Base-by-base conservation (phyloP, 2,113 vertebrate genomes). In the Amphiprion ocellaris region DNA sequence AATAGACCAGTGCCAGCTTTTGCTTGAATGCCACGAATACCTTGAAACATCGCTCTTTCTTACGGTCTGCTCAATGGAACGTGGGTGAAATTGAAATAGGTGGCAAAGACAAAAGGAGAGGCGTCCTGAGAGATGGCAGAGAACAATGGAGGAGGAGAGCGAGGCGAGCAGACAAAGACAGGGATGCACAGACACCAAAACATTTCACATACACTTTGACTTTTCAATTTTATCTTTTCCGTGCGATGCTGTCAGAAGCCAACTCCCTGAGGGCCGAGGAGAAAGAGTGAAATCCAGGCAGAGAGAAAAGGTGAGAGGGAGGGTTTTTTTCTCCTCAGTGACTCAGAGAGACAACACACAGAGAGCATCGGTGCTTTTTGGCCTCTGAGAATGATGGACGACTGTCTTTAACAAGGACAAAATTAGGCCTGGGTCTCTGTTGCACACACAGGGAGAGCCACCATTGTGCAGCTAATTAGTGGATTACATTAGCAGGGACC, bases 391-490 rank as follows among this genome's bases (percentile, higher is more conserved):
- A 74, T 60, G 71, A 87, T 53, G 56, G 66, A 85, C 17, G 23
- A 62, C 39, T 58, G 83, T 81, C 81, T 69, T 76, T 76, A 74
- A 77, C 56, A 55, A 61, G 82, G 60, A 83, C 80, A 70, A 70
- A 91, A 92, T 90, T 24, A 92, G 88, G 70, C 90, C 76, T 74
- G 72, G 74, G 60, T 74, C 64, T 85, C 72, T 74, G 68, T 44
- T 26, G 52, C 80, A 46, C 71, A 74, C 69, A 73, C 60, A 24
- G 16, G 46, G 59, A 67, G 46, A 83, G 73, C 75, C 21, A 39
- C 71, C 65, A 66, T 67, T 69, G 69, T 73, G 64, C 82, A 49
- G 64, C 68, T 92, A 90, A 91, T 91, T 89, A 90, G 81, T 46
- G 33, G 59, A 88, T 85, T 69, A 53, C 65, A 90, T 86, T 74